These are phyloP conservation scores for Onychomys leucogaster DNA, from an alignment of 2,797 vertebrate genomes.

Conservation along the genomic window DNA sequence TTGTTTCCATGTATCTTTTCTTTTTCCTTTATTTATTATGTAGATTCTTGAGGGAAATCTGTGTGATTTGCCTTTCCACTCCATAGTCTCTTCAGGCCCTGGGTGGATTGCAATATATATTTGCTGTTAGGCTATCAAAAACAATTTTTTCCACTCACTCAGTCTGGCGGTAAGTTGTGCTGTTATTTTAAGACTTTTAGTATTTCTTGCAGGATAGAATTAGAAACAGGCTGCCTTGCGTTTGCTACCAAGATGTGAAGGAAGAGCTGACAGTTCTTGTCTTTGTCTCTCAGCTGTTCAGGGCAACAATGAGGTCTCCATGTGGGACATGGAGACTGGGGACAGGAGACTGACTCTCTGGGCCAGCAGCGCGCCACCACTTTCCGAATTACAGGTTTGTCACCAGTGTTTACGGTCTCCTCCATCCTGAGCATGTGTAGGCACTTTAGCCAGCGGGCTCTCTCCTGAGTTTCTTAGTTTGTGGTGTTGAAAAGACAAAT, in stretches of 20 bases:
- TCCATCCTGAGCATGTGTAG: neutral
- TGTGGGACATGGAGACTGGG: conserved; percentile 99
- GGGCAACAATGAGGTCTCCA: conserved; percentile 98
- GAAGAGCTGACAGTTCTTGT: conserved; percentile 28
- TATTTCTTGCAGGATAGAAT: neutral
- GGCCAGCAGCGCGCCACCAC: conserved; percentile 96
- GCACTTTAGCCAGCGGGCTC: neutral
- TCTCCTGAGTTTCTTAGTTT: neutral
- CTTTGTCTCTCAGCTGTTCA: conserved; percentile 92
- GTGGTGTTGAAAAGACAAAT: neutral
- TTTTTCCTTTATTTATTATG: neutral
- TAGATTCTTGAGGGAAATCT: neutral
- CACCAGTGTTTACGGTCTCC: conserved; percentile 40
- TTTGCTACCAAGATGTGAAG: neutral
- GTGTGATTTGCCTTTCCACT: neutral
- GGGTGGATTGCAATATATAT: neutral
- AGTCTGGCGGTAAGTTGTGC: neutral
- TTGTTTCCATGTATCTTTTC: neutral
- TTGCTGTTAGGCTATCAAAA: neutral
- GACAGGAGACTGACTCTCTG: conserved; percentile 97
- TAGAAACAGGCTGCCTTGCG: neutral
- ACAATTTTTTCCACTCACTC: neutral
- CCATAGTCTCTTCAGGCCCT: neutral
- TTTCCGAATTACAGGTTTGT: conserved; percentile 96
- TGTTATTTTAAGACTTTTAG: neutral